Evolutionary conservation across 2,888 invertebrate genomes (phyloP), one percentile per base, ranked within the genome.

Genomic region (Phyllotreta cruciferae): DNA sequence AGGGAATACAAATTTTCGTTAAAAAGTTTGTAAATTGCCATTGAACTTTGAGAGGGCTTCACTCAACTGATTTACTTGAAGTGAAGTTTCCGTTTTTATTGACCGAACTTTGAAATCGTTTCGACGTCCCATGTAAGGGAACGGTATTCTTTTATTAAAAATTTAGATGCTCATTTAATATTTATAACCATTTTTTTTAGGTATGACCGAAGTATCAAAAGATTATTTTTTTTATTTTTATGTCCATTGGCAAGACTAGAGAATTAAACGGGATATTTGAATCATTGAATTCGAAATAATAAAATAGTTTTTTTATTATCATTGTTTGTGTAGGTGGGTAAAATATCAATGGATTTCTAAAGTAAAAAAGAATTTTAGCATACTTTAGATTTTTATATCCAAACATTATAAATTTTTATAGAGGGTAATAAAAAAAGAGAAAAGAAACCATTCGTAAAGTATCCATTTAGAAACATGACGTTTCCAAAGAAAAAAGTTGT

Each of bases 1-100:
- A 70, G 74, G 75, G 78, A 77, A 78, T 78, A 78, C 78, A 78
- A 78, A 78, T 77, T 78, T 77, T 77, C 74, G 76, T 78, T 78
- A 77, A 78, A 77, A 77, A 77, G 74, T 77, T 77, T 71, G 71
- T 73, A 75, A 76, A 76, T 74, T 74, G 74, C 75, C 71, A 70
- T 71, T 70, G 71, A 74, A 71, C 71, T 69, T 68, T 66, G 72
- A 68, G 70, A 67, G 68, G 68, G 71, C 72, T 72, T 69, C 70
- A 67, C 63, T 69, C 70, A 71, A 71, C 70, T 73, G 73, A 70
- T 73, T 73, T 74, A 70, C 70, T 70, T 70, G 63, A 66, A 65
- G 57, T 56, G 66, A 68, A 66, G 70, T 71, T 70, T 67, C 67
- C 62, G 71, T 71, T 71, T 69, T 66, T 72, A 73, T 73, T 71